A percentile compares a stretch with the other conserved stretches of the same genome.
These are phyloP conservation scores for Petrophora chlorosata DNA, from an alignment of 2,888 invertebrate genomes.

Conservation along the genomic window DNA sequence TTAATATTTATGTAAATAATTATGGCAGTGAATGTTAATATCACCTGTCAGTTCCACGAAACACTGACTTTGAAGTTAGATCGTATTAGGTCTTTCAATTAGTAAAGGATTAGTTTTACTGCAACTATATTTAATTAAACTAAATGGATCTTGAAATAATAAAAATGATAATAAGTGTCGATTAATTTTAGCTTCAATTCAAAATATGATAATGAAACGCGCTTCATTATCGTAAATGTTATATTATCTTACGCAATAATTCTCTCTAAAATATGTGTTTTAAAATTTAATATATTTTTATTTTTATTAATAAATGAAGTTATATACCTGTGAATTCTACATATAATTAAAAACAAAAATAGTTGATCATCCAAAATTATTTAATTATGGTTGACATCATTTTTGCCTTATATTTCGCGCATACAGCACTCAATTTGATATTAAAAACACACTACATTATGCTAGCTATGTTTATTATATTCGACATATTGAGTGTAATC, in stretches of 20 bases:
- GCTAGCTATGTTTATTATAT: conserved; percentile 47
- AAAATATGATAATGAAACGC: background rate
- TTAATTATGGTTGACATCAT: conserved; percentile 2
- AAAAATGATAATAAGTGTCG: background rate
- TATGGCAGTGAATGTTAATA: conserved; percentile 9
- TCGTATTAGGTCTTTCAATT: conserved; percentile 12
- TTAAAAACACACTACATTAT: background rate
- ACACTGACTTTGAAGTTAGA: conserved; percentile 13
- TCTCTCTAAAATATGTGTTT: no score
- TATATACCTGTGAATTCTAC: no score
- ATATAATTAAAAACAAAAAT: no score
- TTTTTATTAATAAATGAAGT: no score
- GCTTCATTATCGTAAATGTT: no score
- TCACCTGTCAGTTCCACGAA: conserved; percentile 8
- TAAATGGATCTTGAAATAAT: conserved; percentile 1
- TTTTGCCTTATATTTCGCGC: background rate
- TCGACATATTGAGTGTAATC: conserved; percentile 63
- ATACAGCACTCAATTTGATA: conserved; percentile 8
- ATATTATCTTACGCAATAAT: no score
- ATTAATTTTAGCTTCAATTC: background rate
- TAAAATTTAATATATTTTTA: no score
- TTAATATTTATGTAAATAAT: conserved; percentile 18
- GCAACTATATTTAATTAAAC: conserved; percentile 4
- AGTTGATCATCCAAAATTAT: background rate
- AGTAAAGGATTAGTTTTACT: conserved; percentile 7